Evolutionary conservation across 37 sponge, comb jelly and placozoan genomes (phyloP).

Genomic region (Haliclona indistincta): DNA sequence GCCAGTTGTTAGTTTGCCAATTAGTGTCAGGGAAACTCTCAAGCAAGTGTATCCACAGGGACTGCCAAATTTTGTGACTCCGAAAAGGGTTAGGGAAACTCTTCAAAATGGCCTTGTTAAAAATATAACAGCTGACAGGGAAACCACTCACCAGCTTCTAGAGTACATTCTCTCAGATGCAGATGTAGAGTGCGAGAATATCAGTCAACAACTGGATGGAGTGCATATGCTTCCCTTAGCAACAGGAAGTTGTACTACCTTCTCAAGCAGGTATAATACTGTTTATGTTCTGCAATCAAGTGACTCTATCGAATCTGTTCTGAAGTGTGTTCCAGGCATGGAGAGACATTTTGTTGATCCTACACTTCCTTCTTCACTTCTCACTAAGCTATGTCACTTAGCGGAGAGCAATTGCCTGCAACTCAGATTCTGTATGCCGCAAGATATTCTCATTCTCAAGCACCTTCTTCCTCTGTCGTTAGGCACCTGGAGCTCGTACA

Average conservation of each 20-base stretch:
- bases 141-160: neutral
- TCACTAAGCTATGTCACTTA: neutral
- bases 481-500: constrained; percentile 19
- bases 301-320: neutral
- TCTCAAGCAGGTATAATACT: neutral
- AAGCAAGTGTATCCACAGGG: too few species aligned
- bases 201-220: neutral
- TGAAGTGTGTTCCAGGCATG: constrained; percentile 25
- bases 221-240: constrained; percentile 41
- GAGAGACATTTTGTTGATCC: neutral
- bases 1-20: constrained; percentile 45
- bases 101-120: neutral
- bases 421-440: constrained; percentile 11
- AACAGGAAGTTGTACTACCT: neutral
- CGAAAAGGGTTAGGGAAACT: constrained; percentile 16
- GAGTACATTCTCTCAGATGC: constrained; percentile 38
- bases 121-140: too few species aligned
- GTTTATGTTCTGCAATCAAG: too few species aligned
- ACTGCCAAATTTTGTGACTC: constrained; percentile 12
- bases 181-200: neutral
- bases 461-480: constrained; percentile 27
- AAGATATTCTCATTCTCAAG: constrained; percentile 11
- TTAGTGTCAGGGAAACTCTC: constrained; percentile 19
- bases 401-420: neutral
- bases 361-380: neutral